Percentiles rank a stretch among this genome's conserved stretches.
phyloP scores from a whole-genome alignment of 2,113 vertebrate genomes.

The Synodontis membranacea region DNA sequence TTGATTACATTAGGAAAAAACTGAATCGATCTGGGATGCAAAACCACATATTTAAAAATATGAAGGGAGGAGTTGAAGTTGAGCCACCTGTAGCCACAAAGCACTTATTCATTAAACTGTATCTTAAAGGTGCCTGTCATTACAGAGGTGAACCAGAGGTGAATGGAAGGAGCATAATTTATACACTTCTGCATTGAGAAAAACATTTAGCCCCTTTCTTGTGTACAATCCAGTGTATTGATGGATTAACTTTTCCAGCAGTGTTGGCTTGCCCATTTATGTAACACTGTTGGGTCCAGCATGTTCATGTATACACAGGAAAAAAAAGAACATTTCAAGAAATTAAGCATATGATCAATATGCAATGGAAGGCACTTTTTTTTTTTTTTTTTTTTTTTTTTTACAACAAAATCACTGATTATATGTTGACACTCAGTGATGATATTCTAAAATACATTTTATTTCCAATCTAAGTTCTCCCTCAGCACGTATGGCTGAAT shows the following conservation, averaged over 20 bases:
- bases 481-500: neutral
- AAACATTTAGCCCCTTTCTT: neutral
- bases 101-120: conserved; percentile 1
- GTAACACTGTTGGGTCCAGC: neutral
- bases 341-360: neutral
- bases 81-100: neutral
- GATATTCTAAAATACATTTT: neutral
- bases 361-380: neutral
- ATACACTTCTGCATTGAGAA: neutral
- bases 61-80: neutral
- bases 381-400: neutral
- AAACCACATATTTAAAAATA: neutral
- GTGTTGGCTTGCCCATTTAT: neutral
- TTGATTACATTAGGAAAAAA: neutral
- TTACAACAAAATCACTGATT: neutral
- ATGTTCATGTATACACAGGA: neutral
- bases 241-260: neutral
- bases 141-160: neutral
- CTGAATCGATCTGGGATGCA: neutral
- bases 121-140: neutral
- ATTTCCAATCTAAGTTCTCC: neutral
- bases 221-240: neutral
- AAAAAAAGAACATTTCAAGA: neutral
- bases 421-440: neutral
- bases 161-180: neutral